Evolutionary conservation across 2,113 vertebrate genomes (phyloP).

Genomic region (Chaetodon auriga): DNA sequence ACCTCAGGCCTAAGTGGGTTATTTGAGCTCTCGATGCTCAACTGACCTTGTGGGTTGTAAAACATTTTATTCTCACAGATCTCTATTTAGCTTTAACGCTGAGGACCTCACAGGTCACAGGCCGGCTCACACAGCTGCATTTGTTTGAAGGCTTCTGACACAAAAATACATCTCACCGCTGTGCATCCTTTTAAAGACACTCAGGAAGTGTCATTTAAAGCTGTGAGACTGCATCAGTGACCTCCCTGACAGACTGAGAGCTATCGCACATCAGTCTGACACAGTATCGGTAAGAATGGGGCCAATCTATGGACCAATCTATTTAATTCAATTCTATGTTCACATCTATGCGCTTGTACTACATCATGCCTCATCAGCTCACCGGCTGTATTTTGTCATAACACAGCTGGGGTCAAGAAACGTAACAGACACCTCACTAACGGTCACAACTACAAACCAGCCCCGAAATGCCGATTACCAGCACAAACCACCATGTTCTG

Average conservation of each 20-base stretch:
- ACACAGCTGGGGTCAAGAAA: too few relatives aligned
- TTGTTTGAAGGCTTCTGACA: neutral
- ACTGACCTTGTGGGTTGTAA: conserved; percentile 22
- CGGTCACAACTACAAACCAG: too few relatives aligned
- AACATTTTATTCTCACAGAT: conserved; percentile 6
- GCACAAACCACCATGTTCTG: too few relatives aligned
- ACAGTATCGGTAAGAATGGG: too few relatives aligned
- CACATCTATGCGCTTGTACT: too few relatives aligned
- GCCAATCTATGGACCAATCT: too few relatives aligned
- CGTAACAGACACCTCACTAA: too few relatives aligned
- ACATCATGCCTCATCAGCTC: too few relatives aligned
- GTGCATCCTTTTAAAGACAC: neutral
- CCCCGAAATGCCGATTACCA: too few relatives aligned
- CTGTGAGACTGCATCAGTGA: neutral
- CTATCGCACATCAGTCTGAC: too few relatives aligned
- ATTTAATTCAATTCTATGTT: too few relatives aligned
- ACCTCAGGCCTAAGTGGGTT: conserved; percentile 12
- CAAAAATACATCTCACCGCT: neutral
- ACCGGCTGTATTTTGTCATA: too few relatives aligned
- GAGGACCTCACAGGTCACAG: conserved; percentile 1
- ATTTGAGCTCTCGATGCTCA: conserved; percentile 14
- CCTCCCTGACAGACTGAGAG: neutral
- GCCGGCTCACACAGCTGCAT: neutral
- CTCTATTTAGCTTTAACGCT: neutral
- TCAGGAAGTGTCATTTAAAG: conserved; percentile 15